Evolutionary conservation across 2,797 vertebrate species (phyloP).

Genomic region (Pangasius krempfi): DNA sequence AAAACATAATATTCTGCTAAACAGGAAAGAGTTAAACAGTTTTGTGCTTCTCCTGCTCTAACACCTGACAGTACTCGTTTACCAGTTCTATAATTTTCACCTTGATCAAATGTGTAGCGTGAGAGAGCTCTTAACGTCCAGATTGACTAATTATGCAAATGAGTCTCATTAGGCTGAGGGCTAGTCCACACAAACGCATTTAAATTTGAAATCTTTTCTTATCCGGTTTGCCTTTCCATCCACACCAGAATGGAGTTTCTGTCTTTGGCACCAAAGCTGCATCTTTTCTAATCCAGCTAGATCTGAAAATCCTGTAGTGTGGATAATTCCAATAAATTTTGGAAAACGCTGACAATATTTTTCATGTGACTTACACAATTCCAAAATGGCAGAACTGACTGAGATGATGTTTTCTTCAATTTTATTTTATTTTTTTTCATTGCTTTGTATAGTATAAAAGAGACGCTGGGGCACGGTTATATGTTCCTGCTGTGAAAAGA

Average conservation of each 20-base stretch:
- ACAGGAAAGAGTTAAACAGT: not conserved
- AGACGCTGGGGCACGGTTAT: not conserved
- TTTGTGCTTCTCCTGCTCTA: not conserved
- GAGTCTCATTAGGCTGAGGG: conserved; percentile 5
- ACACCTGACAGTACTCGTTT: conserved; percentile 14
- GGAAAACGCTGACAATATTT: not conserved
- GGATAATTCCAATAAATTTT: not conserved
- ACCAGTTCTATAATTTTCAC: conserved; percentile 20
- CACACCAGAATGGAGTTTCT: not conserved
- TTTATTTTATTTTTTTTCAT: not conserved
- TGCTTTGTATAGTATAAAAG: not conserved
- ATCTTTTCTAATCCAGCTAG: not conserved
- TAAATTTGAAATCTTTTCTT: not conserved
- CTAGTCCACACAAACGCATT: not conserved
- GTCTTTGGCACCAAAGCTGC: not conserved
- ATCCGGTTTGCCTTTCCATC: not conserved
- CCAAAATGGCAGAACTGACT: not conserved
- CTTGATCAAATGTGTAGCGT: not conserved
- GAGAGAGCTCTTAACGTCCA: conserved; percentile 11
- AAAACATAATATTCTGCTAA: not conserved
- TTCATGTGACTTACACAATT: not conserved
- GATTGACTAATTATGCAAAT: conserved; percentile 22
- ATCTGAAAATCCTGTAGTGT: not conserved
- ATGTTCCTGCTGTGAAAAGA: not conserved
- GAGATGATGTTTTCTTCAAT: not conserved